These are phyloP conservation scores for Brachionichthys hirsutus DNA, from an alignment of 2,113 vertebrate genomes.

Conservation along the genomic window DNA sequence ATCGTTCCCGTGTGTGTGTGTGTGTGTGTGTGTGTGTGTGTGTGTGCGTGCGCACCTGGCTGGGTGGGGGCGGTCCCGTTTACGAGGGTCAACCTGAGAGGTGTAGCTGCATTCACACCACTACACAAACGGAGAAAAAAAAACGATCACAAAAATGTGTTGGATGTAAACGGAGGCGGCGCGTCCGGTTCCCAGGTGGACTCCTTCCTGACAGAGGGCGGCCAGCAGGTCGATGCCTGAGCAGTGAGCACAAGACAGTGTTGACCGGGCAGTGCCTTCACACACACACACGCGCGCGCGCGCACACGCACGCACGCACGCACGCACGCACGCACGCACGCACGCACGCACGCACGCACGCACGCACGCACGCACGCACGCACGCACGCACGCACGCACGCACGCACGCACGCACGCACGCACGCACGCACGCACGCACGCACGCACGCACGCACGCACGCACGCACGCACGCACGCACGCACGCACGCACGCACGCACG, in stretches of 20 bases:
- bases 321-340: too few relatives aligned
- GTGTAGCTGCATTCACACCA: slow-evolving; percentile 61
- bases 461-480: slow-evolving; percentile 57
- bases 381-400: slow-evolving; percentile 57
- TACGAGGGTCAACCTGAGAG: slow-evolving; percentile 35
- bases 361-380: too few relatives aligned
- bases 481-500: too few relatives aligned
- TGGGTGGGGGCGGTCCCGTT: slow-evolving; percentile 12
- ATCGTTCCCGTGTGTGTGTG: too few relatives aligned
- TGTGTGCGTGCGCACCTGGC: slow-evolving; percentile 44
- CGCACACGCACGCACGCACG: slow-evolving; percentile 45
- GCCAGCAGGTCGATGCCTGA: slow-evolving; percentile 71
- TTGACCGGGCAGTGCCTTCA: too few relatives aligned
- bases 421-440: slow-evolving; percentile 57
- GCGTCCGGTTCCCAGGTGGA: slow-evolving; percentile 69
- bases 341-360: slow-evolving; percentile 57
- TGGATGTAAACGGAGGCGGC: background rate
- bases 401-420: too few relatives aligned
- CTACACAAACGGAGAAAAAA: slow-evolving; percentile 21
- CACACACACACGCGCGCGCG: too few relatives aligned
- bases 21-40: slow-evolving; percentile 1
- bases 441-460: too few relatives aligned
- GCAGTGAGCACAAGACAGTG: slow-evolving; percentile 45
- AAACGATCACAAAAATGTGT: background rate
- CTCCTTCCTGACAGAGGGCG: slow-evolving; percentile 70